Conservation (phyloP, 2,888 invertebrate species). For the Athalia circularis region DNA sequence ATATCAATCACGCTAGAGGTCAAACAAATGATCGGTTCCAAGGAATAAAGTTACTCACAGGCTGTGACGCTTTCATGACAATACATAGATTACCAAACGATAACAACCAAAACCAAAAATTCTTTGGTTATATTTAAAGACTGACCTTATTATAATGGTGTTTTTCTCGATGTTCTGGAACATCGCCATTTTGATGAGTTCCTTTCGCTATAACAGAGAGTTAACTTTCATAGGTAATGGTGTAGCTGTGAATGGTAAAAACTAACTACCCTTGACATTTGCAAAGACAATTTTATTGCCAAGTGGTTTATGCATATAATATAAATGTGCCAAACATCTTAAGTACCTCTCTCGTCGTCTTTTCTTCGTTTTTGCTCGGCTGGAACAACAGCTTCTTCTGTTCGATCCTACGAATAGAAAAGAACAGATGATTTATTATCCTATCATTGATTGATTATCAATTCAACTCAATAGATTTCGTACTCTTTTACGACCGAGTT, state of each 20-base stretch:
- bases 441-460: background rate
- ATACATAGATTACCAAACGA: background rate
- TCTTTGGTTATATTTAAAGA: constrained; percentile 49
- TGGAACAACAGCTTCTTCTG: constrained; percentile 80
- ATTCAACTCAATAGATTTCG: constrained; percentile 57
- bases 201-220: constrained; percentile 75
- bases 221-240: constrained; percentile 55
- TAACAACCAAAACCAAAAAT: constrained; percentile 17
- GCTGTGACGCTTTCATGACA: too few relatives aligned
- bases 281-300: constrained; percentile 44
- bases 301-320: constrained; percentile 26
- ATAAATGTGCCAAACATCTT: constrained; percentile 25
- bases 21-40: background rate
- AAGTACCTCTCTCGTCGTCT: constrained; percentile 85
- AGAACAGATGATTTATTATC: constrained; percentile 48
- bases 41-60: too few relatives aligned
- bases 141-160: constrained; percentile 85
- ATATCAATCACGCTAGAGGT: background rate
- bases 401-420: constrained; percentile 79
- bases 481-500: constrained; percentile 87
- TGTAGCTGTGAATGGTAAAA: constrained; percentile 39
- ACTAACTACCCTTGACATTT: constrained; percentile 50
- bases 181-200: constrained; percentile 86
- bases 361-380: constrained; percentile 87
- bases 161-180: constrained; percentile 82